A percentile compares a stretch with the other conserved stretches of the same genome.
Evolutionary conservation across 2,888 invertebrate species (phyloP).

Genomic region (Ormia ochracea): DNA sequence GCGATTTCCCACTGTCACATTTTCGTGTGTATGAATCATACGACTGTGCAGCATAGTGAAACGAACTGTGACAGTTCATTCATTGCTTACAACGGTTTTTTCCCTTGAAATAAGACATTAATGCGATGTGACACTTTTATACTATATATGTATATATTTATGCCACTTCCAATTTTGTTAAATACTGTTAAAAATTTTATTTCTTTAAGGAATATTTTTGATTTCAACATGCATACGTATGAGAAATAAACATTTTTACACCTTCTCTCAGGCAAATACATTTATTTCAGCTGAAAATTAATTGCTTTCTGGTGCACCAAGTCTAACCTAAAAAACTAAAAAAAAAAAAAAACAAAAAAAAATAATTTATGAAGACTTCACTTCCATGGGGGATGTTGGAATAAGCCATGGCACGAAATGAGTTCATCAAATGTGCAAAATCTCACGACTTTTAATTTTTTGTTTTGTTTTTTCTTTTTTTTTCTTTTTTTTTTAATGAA

Average conservation of each 20-base stretch:
- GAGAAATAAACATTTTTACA: neutral
- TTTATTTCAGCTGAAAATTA: neutral
- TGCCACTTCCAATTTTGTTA: too few species aligned
- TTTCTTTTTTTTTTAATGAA: slow-evolving; percentile 30
- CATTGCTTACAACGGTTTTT: too few species aligned
- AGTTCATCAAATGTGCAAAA: slow-evolving; percentile 72
- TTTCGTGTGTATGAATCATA: too few species aligned
- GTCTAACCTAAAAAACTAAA: neutral
- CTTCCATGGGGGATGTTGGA: slow-evolving; percentile 3
- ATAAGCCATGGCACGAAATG: slow-evolving; percentile 65
- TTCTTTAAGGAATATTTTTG: neutral
- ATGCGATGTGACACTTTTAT: too few species aligned
- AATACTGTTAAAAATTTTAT: neutral
- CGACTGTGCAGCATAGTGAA: too few species aligned
- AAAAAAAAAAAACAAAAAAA: neutral
- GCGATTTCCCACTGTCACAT: too few species aligned
- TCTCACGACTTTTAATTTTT: slow-evolving; percentile 70
- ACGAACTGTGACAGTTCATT: too few species aligned
- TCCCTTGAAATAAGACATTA: too few species aligned
- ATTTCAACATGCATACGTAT: neutral
- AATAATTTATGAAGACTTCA: slow-evolving; percentile 1
- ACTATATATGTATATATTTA: too few species aligned
- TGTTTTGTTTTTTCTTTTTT: slow-evolving; percentile 45
- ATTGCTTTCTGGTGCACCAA: neutral
- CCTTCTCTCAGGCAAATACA: neutral